A percentile compares a stretch with the other conserved stretches of the same genome.
These are phyloP conservation scores for Zelleria hepariella DNA, from an alignment of 2,888 invertebrate genomes.

Conservation along the genomic window DNA sequence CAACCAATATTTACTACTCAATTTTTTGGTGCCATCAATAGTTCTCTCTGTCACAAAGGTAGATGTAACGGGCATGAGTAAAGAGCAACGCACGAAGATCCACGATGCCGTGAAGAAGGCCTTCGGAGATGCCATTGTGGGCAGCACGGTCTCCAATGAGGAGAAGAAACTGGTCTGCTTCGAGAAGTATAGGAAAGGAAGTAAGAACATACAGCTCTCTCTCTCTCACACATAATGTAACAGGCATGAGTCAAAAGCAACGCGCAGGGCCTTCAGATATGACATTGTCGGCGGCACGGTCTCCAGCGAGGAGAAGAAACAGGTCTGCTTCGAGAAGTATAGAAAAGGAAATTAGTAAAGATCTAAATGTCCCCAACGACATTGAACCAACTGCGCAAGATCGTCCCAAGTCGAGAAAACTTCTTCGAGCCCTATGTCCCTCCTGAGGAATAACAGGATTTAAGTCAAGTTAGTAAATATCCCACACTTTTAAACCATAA, in stretches of 20 bases:
- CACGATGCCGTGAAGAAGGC: slow-evolving; percentile 80
- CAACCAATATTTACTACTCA: no score
- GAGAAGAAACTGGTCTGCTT: slow-evolving; percentile 76
- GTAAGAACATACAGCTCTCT: slow-evolving; percentile 26
- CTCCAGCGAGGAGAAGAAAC: slow-evolving; percentile 73
- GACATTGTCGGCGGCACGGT: slow-evolving; percentile 79
- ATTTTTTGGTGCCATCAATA: no score
- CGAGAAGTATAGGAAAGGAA: slow-evolving; percentile 62
- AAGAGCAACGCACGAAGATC: slow-evolving; percentile 79
- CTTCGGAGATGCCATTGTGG: slow-evolving; percentile 75
- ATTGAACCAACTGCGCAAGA: no score
- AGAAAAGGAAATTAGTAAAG: slow-evolving; percentile 59
- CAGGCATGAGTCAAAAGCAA: slow-evolving; percentile 77
- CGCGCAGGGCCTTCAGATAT: slow-evolving; percentile 76
- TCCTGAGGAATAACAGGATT: no score
- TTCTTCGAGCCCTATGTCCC: no score
- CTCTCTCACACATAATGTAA: slow-evolving; percentile 70
- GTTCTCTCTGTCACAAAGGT: slow-evolving; percentile 55
- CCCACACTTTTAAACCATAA: no score
- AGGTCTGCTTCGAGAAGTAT: slow-evolving; percentile 71
- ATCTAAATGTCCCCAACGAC: no score
- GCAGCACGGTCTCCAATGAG: slow-evolving; percentile 76
- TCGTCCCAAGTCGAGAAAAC: no score
- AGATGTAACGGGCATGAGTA: slow-evolving; percentile 77
- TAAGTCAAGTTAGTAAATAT: no score